A percentile compares a stretch with the other conserved stretches of the same genome.
phyloP scores from a whole-genome alignment of 2,888 invertebrate species.

The Chymomyza procnemis region DNA sequence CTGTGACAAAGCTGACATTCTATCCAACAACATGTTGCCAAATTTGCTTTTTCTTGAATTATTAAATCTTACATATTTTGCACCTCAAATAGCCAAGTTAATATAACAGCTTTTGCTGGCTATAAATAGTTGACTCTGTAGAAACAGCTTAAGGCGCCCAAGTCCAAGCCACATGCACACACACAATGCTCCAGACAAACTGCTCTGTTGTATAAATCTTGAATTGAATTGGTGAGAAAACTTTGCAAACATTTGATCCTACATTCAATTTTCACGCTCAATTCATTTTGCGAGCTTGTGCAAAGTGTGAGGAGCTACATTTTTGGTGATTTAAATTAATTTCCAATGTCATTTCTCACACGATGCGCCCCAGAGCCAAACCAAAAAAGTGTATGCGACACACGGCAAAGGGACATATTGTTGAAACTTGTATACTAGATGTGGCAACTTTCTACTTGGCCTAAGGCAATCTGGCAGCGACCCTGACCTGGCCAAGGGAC shows the following conservation, averaged over 20 bases:
- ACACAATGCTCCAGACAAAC: conserved; percentile 31
- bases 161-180: neutral
- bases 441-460: neutral
- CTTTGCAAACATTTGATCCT: conserved; percentile 33
- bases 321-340: conserved; percentile 70
- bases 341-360: conserved; percentile 61
- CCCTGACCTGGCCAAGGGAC: conserved; percentile 47
- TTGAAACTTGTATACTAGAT: neutral
- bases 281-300: conserved; percentile 40
- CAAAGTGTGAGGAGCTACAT: conserved; percentile 32
- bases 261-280: conserved; percentile 56
- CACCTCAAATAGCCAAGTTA: too few species aligned
- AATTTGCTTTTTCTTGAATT: too few species aligned
- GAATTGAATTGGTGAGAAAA: neutral
- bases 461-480: conserved; percentile 19
- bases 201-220: neutral
- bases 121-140: too few species aligned
- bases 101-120: too few species aligned
- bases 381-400: conserved; percentile 3
- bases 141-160: neutral
- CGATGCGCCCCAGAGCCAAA: conserved; percentile 11
- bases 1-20: too few species aligned
- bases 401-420: conserved; percentile 2
- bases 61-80: too few species aligned
- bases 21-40: too few species aligned